Evolutionary conservation across 23 tunicate species (phyloP), one percentile per base, ranked within the genome.

Genomic region (Ciona savignyi): DNA sequence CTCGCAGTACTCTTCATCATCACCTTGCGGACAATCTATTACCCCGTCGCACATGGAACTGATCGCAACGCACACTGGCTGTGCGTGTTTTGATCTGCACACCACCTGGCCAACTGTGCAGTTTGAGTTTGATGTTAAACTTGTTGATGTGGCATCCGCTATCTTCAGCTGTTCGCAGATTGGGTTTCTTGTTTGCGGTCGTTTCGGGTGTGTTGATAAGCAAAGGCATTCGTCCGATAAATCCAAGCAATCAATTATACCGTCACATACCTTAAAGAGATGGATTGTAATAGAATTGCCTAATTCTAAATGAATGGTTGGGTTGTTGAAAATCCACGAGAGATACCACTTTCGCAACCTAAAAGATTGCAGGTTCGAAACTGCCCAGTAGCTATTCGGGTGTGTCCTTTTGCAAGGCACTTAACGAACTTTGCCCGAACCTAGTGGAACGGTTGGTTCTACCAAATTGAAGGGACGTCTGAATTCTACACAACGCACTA

Each of bases 151-250:
- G 9, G 56, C 11, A 15, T 42, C 11, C 15, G 11, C 15, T 42
- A 42, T 42, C 56, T 9, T 42, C 56, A 42, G 56, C 56, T 74
- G 81, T 31, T 63, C 75, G 60, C 96, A 89, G 23, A 89, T 75
- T 2, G 96, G 96, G 72, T 78, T 89, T 30, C 67, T 26, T 33
- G 6, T 56, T 24, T 60, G 25, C 30, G 34, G 15, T 56, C 30
- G 4, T 29, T 20, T 2, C 23, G 1, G 32, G 49, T 67, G 71
- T 56, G 63, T 26, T 60, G 76, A 74, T 4, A 70, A 22, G 30
- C 97, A 91, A 1, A 80, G 32, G 67, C 97, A 91, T 68, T 91
- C 97, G 68, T 91, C 97, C 25, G 97, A 91, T 9, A 85, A 49
- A 65, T 91, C 97, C 1, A 63, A 66, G 68, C 97, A 91, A 60